Evolutionary conservation across 1,140 invertebrate genomes (phyloP), one percentile per base, ranked within the genome.

Genomic region (Cotesia chilonis): DNA sequence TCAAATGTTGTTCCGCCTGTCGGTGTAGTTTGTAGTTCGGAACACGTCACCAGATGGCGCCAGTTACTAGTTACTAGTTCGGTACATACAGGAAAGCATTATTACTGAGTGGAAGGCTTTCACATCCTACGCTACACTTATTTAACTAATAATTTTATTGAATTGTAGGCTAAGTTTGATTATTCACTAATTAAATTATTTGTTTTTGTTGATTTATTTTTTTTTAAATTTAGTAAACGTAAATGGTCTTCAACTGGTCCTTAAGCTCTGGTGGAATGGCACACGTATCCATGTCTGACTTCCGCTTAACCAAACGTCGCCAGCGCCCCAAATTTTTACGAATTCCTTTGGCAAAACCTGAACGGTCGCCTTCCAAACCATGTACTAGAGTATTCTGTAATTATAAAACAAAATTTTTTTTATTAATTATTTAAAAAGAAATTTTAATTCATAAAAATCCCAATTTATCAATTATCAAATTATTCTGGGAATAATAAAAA

Each of bases 211-310:
- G 0, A 9, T 20, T 38, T 52, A 10, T 47, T 7, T 47, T 9
- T 47, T 47, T 47, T 2, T 5, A 14, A 35, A 70, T 74, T 91
- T 89, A 95, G 88, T 95, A 95, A 77, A 95, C 94, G 85, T 95
- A 95, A 79, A 95, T 95, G 81, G 94, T 92, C 86, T 95, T 95
- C 54, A 95, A 89, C 87, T 95, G 94, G 75, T 94, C 93, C 85
- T 94, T 93, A 72, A 95, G 88, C 87, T 95, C 94, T 37, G 93
- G 92, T 69, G 94, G 93, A 88, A 95, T 94, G 79, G 92, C 92
- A 88, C 94, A 94, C 70, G 92, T 90, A 80, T 94, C 92, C 81
- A 92, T 90, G 77, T 91, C 90, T 41, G 92, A 90, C 88, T 94
- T 94, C 89, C 91, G 92, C 68, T 94, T 92, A 76, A 94, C 87